These are phyloP conservation scores for Epinephelus coioides DNA, from an alignment of 2,797 vertebrate species.

Conservation along the genomic window DNA sequence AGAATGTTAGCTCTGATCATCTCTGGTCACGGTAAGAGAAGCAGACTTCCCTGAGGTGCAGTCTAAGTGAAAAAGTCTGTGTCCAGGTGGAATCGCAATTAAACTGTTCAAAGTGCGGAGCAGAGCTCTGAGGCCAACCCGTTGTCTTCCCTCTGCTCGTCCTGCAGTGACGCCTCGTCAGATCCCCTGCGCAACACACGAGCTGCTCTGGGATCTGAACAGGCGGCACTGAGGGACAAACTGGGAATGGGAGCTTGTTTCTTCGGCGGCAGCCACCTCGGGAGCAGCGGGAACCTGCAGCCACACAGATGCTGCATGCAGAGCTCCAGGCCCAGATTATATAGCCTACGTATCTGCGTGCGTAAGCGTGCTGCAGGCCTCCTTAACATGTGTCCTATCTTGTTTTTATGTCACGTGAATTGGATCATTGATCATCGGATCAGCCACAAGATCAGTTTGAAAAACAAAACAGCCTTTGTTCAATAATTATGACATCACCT, in stretches of 20 bases:
- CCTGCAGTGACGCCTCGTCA: conserved; percentile 13
- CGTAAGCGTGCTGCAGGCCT: background rate
- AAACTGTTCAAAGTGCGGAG: conserved; percentile 47
- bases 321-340: background rate
- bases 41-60: background rate
- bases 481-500: conserved; percentile 39
- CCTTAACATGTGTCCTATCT: background rate
- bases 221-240: conserved; percentile 31
- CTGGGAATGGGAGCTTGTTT: conserved; percentile 23
- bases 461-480: conserved; percentile 16
- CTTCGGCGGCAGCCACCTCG: conserved; percentile 65
- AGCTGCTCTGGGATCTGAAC: conserved; percentile 40
- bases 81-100: conserved; percentile 84
- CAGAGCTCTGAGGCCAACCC: background rate
- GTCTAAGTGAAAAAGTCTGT: conserved; percentile 58
- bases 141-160: background rate
- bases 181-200: conserved; percentile 26
- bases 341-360: background rate
- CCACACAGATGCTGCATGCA: conserved; percentile 34
- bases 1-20: background rate
- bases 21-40: background rate
- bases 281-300: conserved; percentile 73
- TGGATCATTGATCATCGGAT: background rate
- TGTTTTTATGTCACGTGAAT: background rate
- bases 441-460: background rate